A percentile compares a stretch with the other conserved stretches of the same genome.
Conservation (phyloP, 2,797 vertebrate genomes). For the Coregonus sp. region DNA sequence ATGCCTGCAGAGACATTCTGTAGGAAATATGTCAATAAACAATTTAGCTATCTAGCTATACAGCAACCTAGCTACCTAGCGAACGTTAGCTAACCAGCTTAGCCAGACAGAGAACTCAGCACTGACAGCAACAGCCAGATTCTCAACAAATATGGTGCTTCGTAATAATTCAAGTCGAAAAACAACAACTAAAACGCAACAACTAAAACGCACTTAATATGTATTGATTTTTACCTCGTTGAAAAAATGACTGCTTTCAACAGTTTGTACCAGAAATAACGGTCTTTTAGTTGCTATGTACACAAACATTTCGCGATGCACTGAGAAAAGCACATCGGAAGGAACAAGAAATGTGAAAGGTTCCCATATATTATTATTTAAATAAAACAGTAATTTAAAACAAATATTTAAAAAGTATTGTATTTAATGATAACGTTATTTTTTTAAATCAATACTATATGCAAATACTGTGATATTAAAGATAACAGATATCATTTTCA, state of each 20-base stretch:
- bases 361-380: not conserved
- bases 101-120: no score
- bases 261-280: not conserved
- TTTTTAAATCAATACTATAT: not conserved
- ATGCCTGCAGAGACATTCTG: constrained; percentile 55
- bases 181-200: not conserved
- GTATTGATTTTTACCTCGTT: not conserved
- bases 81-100: no score
- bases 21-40: not conserved
- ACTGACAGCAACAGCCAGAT: not conserved
- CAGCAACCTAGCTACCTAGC: not conserved
- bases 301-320: constrained; percentile 55
- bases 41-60: not conserved
- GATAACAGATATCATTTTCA: not conserved
- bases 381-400: not conserved
- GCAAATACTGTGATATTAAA: not conserved
- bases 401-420: not conserved
- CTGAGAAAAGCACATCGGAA: constrained; percentile 29
- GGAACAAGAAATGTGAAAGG: constrained; percentile 34
- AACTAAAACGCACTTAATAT: not conserved
- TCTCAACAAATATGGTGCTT: not conserved
- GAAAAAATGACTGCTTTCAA: not conserved
- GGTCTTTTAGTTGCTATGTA: constrained; percentile 65
- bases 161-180: not conserved
- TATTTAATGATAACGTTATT: not conserved